Evolutionary conservation across 2,113 vertebrate genomes (phyloP).

Genomic region (Callionymus lyra): DNA sequence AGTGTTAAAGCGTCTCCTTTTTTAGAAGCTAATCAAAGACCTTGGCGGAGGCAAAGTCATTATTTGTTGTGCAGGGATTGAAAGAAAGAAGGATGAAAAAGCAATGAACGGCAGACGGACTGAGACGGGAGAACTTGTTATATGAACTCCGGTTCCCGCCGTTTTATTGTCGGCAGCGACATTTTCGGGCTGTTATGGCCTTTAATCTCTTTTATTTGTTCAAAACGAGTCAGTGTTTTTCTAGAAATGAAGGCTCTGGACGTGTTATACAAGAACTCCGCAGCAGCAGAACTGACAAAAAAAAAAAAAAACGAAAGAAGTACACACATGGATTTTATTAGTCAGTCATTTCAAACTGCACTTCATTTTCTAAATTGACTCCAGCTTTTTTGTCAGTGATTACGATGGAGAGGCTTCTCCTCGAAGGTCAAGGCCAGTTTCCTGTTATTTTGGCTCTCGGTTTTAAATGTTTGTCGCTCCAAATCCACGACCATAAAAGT

Average conservation of each 20-base stretch:
- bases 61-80: not conserved
- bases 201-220: slow-evolving; percentile 9
- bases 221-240: not conserved
- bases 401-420: slow-evolving; percentile 14
- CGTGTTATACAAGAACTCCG: too few relatives aligned
- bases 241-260: not conserved
- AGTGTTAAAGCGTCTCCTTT: slow-evolving; percentile 44
- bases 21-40: slow-evolving; percentile 57
- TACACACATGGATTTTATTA: slow-evolving; percentile 7
- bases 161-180: slow-evolving; percentile 3
- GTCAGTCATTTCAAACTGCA: not conserved
- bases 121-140: too few relatives aligned
- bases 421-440: slow-evolving; percentile 49
- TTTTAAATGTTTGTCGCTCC: slow-evolving; percentile 47
- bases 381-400: slow-evolving; percentile 1
- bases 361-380: too few relatives aligned
- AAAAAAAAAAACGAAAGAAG: too few relatives aligned
- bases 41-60: slow-evolving; percentile 1
- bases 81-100: not conserved
- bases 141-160: too few relatives aligned
- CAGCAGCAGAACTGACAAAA: too few relatives aligned
- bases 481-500: slow-evolving; percentile 51
- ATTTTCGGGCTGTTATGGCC: not conserved
- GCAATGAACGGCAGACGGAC: too few relatives aligned
- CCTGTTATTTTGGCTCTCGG: slow-evolving; percentile 54